Evolutionary conservation across 2,888 invertebrate genomes (phyloP).

Genomic region (Cerceris ruficornis): DNA sequence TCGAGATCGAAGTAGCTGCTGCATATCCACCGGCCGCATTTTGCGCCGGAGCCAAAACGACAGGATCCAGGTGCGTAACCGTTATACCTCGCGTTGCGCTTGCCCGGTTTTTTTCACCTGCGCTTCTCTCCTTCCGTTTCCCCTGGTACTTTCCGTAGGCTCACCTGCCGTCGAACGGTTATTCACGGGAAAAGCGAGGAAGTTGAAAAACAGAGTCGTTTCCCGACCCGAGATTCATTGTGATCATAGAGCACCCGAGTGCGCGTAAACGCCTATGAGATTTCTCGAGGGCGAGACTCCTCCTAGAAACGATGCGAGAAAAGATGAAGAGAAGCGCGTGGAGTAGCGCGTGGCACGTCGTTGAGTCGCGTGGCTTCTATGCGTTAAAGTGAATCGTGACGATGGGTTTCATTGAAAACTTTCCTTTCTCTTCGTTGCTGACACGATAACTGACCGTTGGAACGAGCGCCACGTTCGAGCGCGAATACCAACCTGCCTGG

Average conservation of each 20-base stretch:
- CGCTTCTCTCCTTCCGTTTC: slow-evolving; percentile 44
- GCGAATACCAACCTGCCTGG: slow-evolving; percentile 11
- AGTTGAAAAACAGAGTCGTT: not conserved
- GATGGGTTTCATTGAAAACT: not conserved
- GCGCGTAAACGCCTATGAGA: not conserved
- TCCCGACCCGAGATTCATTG: not conserved
- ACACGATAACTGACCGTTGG: not conserved
- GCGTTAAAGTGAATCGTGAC: not conserved
- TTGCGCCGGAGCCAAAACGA: slow-evolving; percentile 21
- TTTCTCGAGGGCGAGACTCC: slow-evolving; percentile 15
- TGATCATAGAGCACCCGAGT: not conserved
- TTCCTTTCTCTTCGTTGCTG: not conserved
- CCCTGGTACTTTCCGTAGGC: not conserved
- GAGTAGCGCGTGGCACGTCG: slow-evolving; percentile 55
- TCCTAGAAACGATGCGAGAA: slow-evolving; percentile 18
- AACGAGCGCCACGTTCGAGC: slow-evolving; percentile 19
- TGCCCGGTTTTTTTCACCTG: slow-evolving; percentile 59
- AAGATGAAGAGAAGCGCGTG: slow-evolving; percentile 22
- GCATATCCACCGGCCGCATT: slow-evolving; percentile 54
- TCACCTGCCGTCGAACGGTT: slow-evolving; percentile 33
- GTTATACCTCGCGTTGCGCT: slow-evolving; percentile 48
- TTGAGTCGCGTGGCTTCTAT: slow-evolving; percentile 31
- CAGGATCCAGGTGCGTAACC: slow-evolving; percentile 47
- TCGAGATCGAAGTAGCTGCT: slow-evolving; percentile 47
- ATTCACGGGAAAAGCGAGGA: not conserved